These are phyloP conservation scores for Colaptes auratus DNA, from an alignment of 2,113 vertebrate species.

Conservation along the genomic window DNA sequence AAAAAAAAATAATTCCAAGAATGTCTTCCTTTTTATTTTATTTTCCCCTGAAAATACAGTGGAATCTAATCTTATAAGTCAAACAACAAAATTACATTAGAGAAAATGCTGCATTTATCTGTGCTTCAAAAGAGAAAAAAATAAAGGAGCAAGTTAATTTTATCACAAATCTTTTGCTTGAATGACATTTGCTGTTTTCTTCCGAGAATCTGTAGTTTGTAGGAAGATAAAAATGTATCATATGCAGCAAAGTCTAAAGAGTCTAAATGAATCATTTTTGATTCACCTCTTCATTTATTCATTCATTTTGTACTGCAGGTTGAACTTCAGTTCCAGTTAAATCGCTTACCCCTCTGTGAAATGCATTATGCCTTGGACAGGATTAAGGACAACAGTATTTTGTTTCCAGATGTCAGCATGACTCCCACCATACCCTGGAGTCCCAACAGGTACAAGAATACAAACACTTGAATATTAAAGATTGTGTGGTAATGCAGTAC, in stretches of 20 bases:
- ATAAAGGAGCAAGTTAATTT: not conserved
- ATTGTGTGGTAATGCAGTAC: not conserved
- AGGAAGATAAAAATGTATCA: not conserved
- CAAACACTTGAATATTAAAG: not conserved
- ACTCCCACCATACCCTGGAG: conserved; percentile 98
- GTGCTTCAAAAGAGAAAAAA: not conserved
- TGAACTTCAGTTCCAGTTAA: conserved; percentile 98
- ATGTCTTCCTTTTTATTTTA: not conserved
- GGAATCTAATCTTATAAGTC: not conserved
- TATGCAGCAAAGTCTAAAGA: not conserved
- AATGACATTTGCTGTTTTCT: not conserved
- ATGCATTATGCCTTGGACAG: conserved; percentile 99
- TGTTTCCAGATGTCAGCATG: conserved; percentile 92
- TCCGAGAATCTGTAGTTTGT: not conserved
- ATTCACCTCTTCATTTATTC: not conserved
- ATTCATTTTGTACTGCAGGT: conserved; percentile 80
- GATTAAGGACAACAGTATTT: conserved; percentile 92
- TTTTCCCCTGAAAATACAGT: not conserved
- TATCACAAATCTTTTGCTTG: not conserved
- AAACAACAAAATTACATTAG: not conserved
- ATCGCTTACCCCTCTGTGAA: conserved; percentile 96
- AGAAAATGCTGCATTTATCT: not conserved
- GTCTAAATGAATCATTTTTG: not conserved
- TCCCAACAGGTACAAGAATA: conserved; percentile 89
- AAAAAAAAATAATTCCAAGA: not conserved